Conservation (phyloP, 2,797 vertebrate species). For the Cetoscarus ocellatus region DNA sequence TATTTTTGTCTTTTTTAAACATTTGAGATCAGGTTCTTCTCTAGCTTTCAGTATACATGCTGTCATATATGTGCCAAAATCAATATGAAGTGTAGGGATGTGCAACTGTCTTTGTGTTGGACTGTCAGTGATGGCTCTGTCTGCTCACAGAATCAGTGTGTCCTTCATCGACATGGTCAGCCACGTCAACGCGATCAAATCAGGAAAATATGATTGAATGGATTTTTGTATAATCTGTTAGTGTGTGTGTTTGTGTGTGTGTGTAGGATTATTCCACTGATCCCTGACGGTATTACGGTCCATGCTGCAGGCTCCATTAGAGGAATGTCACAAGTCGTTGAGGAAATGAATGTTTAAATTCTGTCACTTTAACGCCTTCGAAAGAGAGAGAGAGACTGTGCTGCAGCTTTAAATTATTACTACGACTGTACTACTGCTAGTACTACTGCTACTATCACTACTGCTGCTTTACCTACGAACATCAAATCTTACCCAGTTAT, state of each 20-base stretch:
- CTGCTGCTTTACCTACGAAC: not conserved
- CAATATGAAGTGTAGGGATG: not conserved
- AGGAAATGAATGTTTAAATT: conserved; percentile 13
- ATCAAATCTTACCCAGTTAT: not conserved
- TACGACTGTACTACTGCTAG: not conserved
- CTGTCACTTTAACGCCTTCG: not conserved
- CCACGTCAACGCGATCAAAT: conserved; percentile 20
- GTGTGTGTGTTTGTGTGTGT: conserved; percentile 1
- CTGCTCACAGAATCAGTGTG: not conserved
- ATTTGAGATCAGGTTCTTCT: too few species aligned
- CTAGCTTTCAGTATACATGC: too few species aligned
- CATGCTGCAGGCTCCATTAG: conserved; percentile 1
- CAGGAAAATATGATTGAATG: conserved; percentile 31
- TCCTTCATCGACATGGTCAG: conserved; percentile 12
- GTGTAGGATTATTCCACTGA: conserved; percentile 22
- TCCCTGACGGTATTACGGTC: conserved; percentile 12
- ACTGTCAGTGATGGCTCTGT: not conserved
- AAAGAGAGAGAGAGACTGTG: not conserved
- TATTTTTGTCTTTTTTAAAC: too few species aligned
- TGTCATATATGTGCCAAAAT: too few species aligned
- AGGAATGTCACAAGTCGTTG: conserved; percentile 26
- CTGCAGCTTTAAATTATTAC: not conserved
- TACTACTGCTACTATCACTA: not conserved
- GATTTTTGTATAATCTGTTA: conserved; percentile 1
- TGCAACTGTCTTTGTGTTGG: not conserved